phyloP scores from a whole-genome alignment of 2,888 invertebrate species.

The Trachelus iudaicus region DNA sequence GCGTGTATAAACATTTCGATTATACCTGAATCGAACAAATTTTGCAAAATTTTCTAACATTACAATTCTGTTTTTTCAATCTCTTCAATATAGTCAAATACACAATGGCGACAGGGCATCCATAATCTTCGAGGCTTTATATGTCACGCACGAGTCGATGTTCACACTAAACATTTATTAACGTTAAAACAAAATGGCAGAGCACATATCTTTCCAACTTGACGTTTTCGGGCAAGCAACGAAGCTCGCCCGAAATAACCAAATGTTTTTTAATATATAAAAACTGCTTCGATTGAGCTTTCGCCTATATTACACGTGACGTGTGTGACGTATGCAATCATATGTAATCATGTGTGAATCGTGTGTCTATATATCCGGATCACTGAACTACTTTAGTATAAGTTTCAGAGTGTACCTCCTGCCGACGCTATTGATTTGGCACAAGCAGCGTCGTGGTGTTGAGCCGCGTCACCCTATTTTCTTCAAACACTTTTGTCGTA shows the following conservation, averaged over 20 bases:
- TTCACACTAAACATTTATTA: constrained; percentile 38
- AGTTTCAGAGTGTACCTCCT: background rate
- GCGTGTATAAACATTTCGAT: background rate
- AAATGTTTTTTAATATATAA: background rate
- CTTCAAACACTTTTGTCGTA: background rate
- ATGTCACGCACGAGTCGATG: constrained; percentile 56
- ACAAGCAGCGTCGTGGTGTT: background rate
- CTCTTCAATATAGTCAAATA: background rate
- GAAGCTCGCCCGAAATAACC: background rate
- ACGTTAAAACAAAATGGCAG: constrained; percentile 31
- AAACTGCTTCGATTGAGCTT: background rate
- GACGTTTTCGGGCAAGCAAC: constrained; percentile 8
- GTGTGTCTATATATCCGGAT: background rate
- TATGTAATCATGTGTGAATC: background rate
- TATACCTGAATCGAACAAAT: background rate
- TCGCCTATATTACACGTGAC: background rate
- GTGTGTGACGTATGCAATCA: background rate
- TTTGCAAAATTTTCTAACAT: background rate
- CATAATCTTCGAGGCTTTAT: constrained; percentile 33
- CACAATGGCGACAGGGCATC: constrained; percentile 33
- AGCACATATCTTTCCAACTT: constrained; percentile 62
- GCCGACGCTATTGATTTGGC: background rate
- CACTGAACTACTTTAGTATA: background rate
- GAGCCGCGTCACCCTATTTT: background rate
- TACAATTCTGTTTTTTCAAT: constrained; percentile 1